Evolutionary conservation across 2,113 vertebrate species (phyloP).

Genomic region (Chiloscyllium plagiosum): DNA sequence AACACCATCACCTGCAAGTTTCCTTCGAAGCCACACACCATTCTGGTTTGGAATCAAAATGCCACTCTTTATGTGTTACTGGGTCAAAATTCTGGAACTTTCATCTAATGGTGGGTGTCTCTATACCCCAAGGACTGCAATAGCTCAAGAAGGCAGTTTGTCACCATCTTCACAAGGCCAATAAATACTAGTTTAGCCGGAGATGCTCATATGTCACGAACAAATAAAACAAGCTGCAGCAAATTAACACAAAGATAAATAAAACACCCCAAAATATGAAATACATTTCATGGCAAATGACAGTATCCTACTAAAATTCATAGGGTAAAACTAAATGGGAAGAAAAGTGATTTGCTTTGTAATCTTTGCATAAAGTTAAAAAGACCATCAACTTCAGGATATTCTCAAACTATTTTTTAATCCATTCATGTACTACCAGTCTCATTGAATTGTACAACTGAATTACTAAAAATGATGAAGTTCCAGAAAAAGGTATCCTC

Average conservation of each 20-base stretch:
- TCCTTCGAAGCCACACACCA: no score
- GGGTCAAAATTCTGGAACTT: no score
- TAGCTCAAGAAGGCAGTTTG: no score
- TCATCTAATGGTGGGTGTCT: no score
- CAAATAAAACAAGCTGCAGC: neutral
- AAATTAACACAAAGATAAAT: neutral
- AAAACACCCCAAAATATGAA: neutral
- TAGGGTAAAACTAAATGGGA: neutral
- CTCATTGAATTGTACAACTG: neutral
- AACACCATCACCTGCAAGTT: no score
- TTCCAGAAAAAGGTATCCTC: neutral
- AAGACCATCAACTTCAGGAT: neutral
- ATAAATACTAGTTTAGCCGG: no score
- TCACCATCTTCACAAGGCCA: no score
- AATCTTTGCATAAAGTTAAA: neutral
- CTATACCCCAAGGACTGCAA: no score
- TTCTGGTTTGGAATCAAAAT: no score
- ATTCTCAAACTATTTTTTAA: neutral
- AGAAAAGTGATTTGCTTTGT: neutral
- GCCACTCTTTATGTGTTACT: no score
- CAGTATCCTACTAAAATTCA: neutral
- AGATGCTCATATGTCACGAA: no score
- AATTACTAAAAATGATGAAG: neutral
- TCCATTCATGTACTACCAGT: neutral
- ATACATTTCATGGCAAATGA: neutral